Conservation (phyloP, 2,797 vertebrate genomes). For the Liparis tanakae region DNA sequence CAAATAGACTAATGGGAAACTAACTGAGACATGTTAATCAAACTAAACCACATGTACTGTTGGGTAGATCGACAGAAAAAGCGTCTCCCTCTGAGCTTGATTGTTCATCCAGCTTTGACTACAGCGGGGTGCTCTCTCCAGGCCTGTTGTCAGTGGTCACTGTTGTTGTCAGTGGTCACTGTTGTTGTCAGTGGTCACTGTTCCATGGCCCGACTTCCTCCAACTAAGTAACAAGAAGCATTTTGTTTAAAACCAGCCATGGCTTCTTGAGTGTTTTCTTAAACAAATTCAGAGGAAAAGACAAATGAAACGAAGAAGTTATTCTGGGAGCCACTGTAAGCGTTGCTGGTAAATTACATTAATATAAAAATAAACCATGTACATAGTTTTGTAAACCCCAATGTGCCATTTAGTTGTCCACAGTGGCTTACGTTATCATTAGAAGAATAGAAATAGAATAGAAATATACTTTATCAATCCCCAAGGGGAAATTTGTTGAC, state of each 20-base stretch:
- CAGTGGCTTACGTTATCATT: neutral
- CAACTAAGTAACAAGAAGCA: slow-evolving; percentile 9
- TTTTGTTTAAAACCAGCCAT: slow-evolving; percentile 24
- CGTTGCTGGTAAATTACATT: neutral
- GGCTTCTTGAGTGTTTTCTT: slow-evolving; percentile 14
- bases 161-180: slow-evolving; percentile 13
- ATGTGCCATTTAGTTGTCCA: neutral
- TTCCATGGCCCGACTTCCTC: slow-evolving; percentile 12
- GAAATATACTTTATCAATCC: too few species aligned
- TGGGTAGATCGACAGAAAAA: slow-evolving; percentile 36
- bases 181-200: slow-evolving; percentile 27
- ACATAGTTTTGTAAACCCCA: neutral
- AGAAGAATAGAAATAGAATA: too few species aligned
- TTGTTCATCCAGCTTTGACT: slow-evolving; percentile 50
- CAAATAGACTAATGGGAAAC: neutral
- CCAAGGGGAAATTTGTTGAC: too few species aligned
- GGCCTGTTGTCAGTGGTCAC: slow-evolving; percentile 24
- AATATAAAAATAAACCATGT: neutral
- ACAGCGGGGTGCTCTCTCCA: slow-evolving; percentile 34
- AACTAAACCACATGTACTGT: slow-evolving; percentile 35
- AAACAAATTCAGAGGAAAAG: neutral
- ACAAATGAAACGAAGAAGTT: neutral
- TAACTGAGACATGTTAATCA: slow-evolving; percentile 27
- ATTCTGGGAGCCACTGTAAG: neutral
- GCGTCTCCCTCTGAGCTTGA: slow-evolving; percentile 32